Base-by-base conservation (phyloP, 1,140 invertebrate genomes). In the Drosophila murphyi region DNA sequence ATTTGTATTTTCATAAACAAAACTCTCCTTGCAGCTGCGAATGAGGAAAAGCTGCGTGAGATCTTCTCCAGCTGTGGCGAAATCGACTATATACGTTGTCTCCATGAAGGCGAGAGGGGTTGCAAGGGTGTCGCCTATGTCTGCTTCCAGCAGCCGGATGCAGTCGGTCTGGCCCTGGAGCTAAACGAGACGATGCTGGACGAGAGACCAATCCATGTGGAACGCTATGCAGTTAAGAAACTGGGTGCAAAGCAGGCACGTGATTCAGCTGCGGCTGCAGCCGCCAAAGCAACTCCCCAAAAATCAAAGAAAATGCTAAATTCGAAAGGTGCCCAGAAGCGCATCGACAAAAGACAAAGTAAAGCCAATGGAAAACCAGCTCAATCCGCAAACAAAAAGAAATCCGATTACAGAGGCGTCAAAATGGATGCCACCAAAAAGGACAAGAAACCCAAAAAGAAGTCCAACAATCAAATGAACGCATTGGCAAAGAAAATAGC, bases 81-180 rank as follows among this genome's bases (percentile, higher is more conserved):
- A 43, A 92, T 92, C 29, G 90, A 92, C 6, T 92, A 92, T 34
- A 83, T 92, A 5, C 80, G 92, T 2, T 92, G 88, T 41, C 57
- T 92, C 2, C 85, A 86, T 28, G 76, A 78, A 7, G 82, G 82
- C 2, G 80, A 80, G 5, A 91, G 91, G 54, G 92, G 92, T 12
- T 92, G 92, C 70, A 92, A 91, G 28, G 92, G 92, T 4, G 80
- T 91, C 1, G 92, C 90, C 0, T 92, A 88, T 62, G 90, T 92
- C 8, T 90, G 91, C 32, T 92, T 92, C 60, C 80, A 92, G 41
- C 67, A 80, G 8, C 59, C 90, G 1, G 92, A 92, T 32, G 78
- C 90, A 5, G 80, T 92, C 2, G 82, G 82, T 8, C 74, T 92
- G n/a, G 92, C 92, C 2, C 55, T 92, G 5, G 90, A 92, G 51